A percentile compares a stretch with the other conserved stretches of the same genome.
These are phyloP conservation scores for Dipus sagitta DNA, from an alignment of 2,797 vertebrate genomes.

Conservation along the genomic window DNA sequence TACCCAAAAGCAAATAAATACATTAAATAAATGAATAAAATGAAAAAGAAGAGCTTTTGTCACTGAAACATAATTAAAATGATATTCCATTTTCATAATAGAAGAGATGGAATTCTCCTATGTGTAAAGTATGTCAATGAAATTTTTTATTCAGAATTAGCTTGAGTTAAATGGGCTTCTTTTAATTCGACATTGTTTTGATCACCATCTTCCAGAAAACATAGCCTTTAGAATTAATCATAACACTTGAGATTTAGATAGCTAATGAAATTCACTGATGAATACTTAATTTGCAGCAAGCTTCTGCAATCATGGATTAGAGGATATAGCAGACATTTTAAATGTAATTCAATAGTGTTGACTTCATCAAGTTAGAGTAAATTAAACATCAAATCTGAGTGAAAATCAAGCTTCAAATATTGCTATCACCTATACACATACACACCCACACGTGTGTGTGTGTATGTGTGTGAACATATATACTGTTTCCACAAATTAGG, in stretches of 20 bases:
- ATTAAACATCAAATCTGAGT: conserved; percentile 39
- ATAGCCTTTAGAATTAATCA: not conserved
- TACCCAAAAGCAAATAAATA: too few species aligned
- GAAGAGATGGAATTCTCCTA: not conserved
- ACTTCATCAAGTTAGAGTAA: not conserved
- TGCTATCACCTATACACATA: not conserved
- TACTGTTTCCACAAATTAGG: not conserved
- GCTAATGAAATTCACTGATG: conserved; percentile 49
- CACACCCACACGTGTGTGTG: not conserved
- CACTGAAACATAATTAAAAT: not conserved
- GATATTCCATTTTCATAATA: not conserved
- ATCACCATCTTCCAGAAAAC: not conserved
- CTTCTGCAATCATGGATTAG: not conserved
- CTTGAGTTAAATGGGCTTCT: not conserved
- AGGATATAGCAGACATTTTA: not conserved
- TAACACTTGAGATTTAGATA: not conserved
- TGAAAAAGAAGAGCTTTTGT: not conserved
- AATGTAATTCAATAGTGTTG: not conserved
- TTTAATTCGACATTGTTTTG: not conserved
- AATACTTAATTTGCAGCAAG: not conserved
- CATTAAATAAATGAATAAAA: not conserved
- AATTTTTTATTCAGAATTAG: not conserved
- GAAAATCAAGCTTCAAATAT: conserved; percentile 11
- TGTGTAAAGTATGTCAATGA: not conserved
- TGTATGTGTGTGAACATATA: not conserved